Percentiles rank a stretch among this genome's conserved stretches.
These are phyloP conservation scores for Rhabdornis inornatus DNA, from an alignment of 2,113 vertebrate genomes.

Conservation along the genomic window DNA sequence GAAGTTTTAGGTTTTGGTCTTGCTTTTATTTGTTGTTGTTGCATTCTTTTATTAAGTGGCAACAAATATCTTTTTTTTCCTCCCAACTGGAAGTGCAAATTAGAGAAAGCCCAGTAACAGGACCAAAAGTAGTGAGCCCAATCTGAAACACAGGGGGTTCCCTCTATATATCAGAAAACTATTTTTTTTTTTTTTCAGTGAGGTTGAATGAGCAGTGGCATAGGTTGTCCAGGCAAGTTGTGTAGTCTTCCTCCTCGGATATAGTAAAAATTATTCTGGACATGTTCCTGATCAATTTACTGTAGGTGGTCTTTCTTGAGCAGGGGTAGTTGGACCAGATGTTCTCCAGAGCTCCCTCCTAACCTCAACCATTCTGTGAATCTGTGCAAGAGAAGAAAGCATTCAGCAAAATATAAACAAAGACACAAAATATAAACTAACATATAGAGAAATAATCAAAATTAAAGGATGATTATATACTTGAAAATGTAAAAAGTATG, in stretches of 20 bases:
- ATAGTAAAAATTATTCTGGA: background rate
- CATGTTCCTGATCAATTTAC: background rate
- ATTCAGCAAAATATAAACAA: background rate
- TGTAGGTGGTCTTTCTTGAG: background rate
- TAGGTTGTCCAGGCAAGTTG: background rate
- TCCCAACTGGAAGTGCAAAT: accelerated
- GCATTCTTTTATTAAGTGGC: background rate
- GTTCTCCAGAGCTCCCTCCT: background rate
- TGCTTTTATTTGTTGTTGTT: background rate
- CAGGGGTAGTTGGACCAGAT: background rate
- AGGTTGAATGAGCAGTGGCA: background rate
- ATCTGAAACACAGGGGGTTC: background rate
- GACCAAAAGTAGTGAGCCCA: background rate
- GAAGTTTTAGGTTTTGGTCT: background rate
- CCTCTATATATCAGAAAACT: background rate
- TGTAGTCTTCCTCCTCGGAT: background rate
- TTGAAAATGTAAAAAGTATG: background rate
- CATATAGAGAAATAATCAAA: background rate
- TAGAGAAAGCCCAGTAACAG: background rate
- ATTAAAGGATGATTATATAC: background rate
- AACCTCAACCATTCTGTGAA: background rate
- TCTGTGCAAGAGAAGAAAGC: background rate
- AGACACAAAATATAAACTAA: background rate
- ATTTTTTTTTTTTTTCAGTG: background rate
- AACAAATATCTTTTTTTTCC: background rate